These are phyloP conservation scores for Saccostrea cuccullata DNA, from an alignment of 1,140 invertebrate species.

Conservation along the genomic window DNA sequence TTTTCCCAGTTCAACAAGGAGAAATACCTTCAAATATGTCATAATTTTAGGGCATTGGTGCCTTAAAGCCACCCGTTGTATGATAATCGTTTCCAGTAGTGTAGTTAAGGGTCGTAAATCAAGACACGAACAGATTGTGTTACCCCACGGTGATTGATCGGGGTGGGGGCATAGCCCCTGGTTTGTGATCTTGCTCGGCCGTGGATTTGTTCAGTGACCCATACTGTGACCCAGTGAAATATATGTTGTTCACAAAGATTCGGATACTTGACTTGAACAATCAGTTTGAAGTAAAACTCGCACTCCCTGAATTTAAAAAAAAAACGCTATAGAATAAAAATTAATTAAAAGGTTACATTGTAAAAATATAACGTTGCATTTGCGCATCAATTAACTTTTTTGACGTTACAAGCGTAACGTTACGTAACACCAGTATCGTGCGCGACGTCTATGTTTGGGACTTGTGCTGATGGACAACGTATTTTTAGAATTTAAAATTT, in stretches of 20 bases:
- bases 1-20: slow-evolving; percentile 6
- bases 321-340: too few relatives aligned
- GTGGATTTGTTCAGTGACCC: slow-evolving; percentile 23
- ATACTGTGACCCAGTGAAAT: neutral
- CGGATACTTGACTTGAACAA: neutral
- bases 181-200: slow-evolving; percentile 21
- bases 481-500: too few relatives aligned
- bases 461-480: too few relatives aligned
- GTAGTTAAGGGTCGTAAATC: slow-evolving; percentile 15
- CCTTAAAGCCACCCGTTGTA: neutral
- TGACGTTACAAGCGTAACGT: too few relatives aligned
- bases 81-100: slow-evolving; percentile 28
- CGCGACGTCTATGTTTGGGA: too few relatives aligned
- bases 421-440: too few relatives aligned
- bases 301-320: too few relatives aligned
- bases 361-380: too few relatives aligned
- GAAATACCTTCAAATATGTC: slow-evolving; percentile 24
- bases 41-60: slow-evolving; percentile 20
- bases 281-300: neutral
- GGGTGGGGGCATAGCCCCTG: neutral
- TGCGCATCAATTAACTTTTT: too few relatives aligned
- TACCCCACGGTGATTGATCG: slow-evolving; percentile 19
- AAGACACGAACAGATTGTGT: neutral
- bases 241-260: neutral
- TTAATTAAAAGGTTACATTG: too few relatives aligned